Conservation (phyloP, 2,888 invertebrate genomes). For the Psylliodes chrysocephalus region DNA sequence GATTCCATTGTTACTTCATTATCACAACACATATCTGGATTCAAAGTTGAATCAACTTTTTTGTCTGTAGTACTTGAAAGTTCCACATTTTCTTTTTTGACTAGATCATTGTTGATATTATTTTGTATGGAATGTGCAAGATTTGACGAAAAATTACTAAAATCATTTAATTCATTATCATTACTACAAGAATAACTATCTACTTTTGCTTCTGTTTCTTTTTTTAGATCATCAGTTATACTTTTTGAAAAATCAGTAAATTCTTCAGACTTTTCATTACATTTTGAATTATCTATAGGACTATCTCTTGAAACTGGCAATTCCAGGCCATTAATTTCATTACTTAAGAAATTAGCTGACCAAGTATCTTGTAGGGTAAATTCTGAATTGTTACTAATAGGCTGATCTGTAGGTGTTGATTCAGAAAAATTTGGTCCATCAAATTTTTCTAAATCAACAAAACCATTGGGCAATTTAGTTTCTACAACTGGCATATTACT, state of each 20-base stretch:
- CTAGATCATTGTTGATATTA: constrained; percentile 8
- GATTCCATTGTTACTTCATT: too few species aligned
- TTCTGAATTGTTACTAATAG: background rate
- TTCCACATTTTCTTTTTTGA: background rate
- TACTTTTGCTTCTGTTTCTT: background rate
- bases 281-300: background rate
- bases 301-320: background rate
- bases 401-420: background rate
- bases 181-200: too few species aligned
- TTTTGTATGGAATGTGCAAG: constrained; percentile 18
- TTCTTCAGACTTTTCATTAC: background rate
- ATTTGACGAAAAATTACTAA: background rate
- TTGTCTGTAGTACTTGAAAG: background rate
- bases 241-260: background rate
- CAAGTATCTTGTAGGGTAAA: background rate
- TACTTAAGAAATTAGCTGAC: background rate
- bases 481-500: background rate
- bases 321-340: background rate
- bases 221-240: background rate
- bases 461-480: constrained; percentile 1
- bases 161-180: background rate
- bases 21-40: too few species aligned
- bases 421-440: background rate
- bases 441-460: background rate
- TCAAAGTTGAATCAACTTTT: too few species aligned